Conservation (phyloP, 2,113 vertebrate species). For the Daphoenositta chrysoptera region DNA sequence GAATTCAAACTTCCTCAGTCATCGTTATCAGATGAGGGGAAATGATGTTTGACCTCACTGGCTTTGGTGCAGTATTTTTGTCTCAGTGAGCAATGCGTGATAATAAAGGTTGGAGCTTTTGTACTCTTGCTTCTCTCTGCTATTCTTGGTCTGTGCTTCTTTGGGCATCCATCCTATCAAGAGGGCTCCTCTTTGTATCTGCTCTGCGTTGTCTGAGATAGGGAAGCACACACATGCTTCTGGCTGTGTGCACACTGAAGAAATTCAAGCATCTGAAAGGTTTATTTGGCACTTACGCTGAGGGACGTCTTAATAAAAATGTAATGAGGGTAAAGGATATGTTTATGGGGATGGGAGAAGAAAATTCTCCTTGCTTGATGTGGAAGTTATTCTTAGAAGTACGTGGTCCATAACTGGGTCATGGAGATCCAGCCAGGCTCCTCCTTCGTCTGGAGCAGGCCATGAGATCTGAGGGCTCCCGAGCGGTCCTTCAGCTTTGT, state of each 20-base stretch:
- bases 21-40: background rate
- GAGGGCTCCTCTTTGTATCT: slow-evolving; percentile 16
- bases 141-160: background rate
- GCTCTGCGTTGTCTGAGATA: background rate
- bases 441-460: slow-evolving; percentile 20
- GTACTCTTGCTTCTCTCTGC: background rate
- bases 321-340: slow-evolving; percentile 28
- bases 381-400: slow-evolving; percentile 61
- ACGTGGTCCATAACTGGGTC: slow-evolving; percentile 39
- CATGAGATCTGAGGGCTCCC: background rate
- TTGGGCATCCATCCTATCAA: background rate
- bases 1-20: background rate
- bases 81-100: background rate
- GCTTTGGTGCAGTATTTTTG: background rate
- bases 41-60: background rate
- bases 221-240: background rate
- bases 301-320: slow-evolving; percentile 12
- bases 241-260: background rate
- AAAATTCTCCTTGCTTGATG: slow-evolving; percentile 37
- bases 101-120: background rate
- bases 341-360: background rate
- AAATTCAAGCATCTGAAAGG: background rate
- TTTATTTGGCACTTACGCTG: background rate
- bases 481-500: background rate
- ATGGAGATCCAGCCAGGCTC: slow-evolving; percentile 40